phyloP scores from a whole-genome alignment of 2,888 invertebrate genomes.

The Machimus rusticus region DNA sequence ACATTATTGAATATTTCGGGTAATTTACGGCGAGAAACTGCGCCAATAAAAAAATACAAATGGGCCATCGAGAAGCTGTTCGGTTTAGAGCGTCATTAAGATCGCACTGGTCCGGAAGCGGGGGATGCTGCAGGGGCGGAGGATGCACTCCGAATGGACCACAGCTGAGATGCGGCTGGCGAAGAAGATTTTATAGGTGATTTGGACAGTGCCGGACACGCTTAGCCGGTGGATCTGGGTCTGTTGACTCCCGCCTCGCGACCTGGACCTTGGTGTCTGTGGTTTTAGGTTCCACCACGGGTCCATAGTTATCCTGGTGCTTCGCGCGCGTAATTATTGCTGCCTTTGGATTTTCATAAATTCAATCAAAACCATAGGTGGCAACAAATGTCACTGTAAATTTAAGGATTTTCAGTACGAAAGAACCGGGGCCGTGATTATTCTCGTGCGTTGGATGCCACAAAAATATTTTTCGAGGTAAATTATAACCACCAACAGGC shows the following conservation, averaged over 20 bases:
- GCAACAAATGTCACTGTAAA: constrained; percentile 43
- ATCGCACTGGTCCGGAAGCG: background rate
- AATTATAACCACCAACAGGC: constrained; percentile 34
- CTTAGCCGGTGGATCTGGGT: constrained; percentile 5
- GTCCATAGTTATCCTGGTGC: constrained; percentile 18
- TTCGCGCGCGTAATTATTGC: constrained; percentile 20
- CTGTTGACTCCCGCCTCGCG: constrained; percentile 6
- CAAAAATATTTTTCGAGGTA: constrained; percentile 25
- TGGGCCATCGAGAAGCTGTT: constrained; percentile 19
- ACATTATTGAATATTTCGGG: constrained; percentile 38
- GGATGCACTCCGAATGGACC: constrained; percentile 25
- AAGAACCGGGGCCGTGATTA: constrained; percentile 13
- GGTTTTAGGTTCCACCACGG: background rate
- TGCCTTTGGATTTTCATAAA: constrained; percentile 39
- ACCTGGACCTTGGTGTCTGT: background rate
- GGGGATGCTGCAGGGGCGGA: background rate
- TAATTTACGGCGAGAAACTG: constrained; percentile 38
- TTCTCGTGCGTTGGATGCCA: constrained; percentile 10
- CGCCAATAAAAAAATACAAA: constrained; percentile 37
- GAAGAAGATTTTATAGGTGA: constrained; percentile 16
- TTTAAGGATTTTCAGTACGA: constrained; percentile 38
- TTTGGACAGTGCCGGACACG: background rate
- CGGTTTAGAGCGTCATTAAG: constrained; percentile 29
- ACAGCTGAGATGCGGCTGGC: constrained; percentile 24
- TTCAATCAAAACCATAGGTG: constrained; percentile 43